Base-by-base conservation (phyloP, 2,113 vertebrate species). In the Guaruba guarouba region DNA sequence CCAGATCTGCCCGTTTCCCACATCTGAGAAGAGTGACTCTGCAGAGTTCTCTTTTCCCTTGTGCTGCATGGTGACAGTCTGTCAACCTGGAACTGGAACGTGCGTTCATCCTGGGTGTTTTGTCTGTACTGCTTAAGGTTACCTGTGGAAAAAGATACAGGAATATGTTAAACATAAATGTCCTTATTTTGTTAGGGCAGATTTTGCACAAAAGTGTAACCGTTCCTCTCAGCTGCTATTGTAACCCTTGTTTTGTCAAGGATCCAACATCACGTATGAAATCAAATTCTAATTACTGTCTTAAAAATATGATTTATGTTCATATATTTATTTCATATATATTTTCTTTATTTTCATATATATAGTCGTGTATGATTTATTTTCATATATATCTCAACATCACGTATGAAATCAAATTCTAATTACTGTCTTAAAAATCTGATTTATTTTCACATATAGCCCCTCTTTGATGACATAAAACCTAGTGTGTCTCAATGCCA, bases 31-130 rank as follows among this genome's bases (percentile, higher is more conserved):
- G 18, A 67, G 18, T 9, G 6, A 5, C 22, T 88, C 67, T 51
- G 31, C 41, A 13, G 28, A 62, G 19, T 59, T 17, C 25, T 52
- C 27, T 70, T 31, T 62, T 88, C 25, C 33, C 11, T 54, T 76
- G 7, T 71, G 62, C 75, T 61, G 8, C 0, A 0, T 67, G 29
- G 20, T 59, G 18, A 12, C 33, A 37, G 15, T 23, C 0, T 0
- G 31, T 66, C 59, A 74, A 1, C 20, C 8, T 75, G 37, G 35
- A 90, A 15, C 37, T 59, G 55, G 24, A 73, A 64, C 7, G 20
- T 43, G 2, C 0, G 1, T 73, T 79, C 7, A 25, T 64, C 52
- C 13, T 55, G 71, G 28, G 4, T 61, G 19, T 74, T 90, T 57
- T 75, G 27, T 49, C 28, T 87, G 8, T 75, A 82, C 35, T 93